These are phyloP conservation scores for Xenops minutus DNA, from an alignment of 2,797 vertebrate species.

Conservation along the genomic window DNA sequence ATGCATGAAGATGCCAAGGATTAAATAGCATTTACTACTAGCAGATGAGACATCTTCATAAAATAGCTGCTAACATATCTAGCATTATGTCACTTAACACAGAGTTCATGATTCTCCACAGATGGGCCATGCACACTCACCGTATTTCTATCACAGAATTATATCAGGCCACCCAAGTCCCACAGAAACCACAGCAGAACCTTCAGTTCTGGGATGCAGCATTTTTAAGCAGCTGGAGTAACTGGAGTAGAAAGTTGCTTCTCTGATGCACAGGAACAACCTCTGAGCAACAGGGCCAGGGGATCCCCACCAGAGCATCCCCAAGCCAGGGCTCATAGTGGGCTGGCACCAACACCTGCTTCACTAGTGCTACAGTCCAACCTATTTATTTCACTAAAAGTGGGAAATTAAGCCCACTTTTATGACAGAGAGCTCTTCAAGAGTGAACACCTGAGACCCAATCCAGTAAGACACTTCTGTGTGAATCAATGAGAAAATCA, in stretches of 20 bases:
- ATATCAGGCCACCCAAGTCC: conserved; percentile 68
- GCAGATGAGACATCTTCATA: rapidly evolving
- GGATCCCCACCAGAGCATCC: rapidly evolving
- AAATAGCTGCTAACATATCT: not conserved
- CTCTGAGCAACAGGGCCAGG: rapidly evolving
- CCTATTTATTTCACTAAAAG: not conserved
- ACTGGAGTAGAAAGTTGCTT: conserved; percentile 55
- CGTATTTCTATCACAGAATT: conserved; percentile 44
- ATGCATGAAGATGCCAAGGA: not conserved
- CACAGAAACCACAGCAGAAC: conserved; percentile 78
- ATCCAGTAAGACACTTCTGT: not conserved
- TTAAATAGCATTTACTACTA: not conserved
- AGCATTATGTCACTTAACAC: too few species aligned
- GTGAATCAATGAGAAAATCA: rapidly evolving
- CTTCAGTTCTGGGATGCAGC: conserved; percentile 19
- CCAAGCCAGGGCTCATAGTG: rapidly evolving
- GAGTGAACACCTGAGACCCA: not conserved
- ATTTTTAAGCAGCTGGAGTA: conserved; percentile 41
- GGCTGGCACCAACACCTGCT: not conserved
- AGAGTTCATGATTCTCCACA: not conserved
- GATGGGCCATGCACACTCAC: not conserved
- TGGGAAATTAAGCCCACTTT: not conserved
- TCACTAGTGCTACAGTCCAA: rapidly evolving
- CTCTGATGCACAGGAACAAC: rapidly evolving
- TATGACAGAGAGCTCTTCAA: not conserved